Evolutionary conservation across 2,797 vertebrate genomes (phyloP).

Genomic region (Nannoperca australis): DNA sequence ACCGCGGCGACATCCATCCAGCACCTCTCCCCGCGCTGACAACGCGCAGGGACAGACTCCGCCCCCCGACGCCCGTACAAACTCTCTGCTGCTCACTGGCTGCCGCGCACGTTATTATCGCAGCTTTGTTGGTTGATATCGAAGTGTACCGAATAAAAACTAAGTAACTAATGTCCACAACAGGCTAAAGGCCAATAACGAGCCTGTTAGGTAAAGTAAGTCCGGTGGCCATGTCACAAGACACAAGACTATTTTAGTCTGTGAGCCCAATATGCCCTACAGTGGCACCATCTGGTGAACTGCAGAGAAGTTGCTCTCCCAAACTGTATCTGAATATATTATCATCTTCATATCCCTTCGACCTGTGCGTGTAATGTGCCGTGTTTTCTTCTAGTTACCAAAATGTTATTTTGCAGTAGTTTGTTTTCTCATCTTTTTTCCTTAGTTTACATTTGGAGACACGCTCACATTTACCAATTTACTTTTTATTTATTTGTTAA

Average conservation of each 20-base stretch:
- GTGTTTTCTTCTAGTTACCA: not conserved
- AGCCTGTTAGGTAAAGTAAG: constrained; percentile 11
- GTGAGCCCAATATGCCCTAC: constrained; percentile 48
- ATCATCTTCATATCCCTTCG: not conserved
- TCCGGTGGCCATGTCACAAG: constrained; percentile 5
- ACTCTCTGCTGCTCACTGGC: not conserved
- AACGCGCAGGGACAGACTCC: constrained; percentile 70
- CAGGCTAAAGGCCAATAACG: not conserved
- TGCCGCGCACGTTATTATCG: not conserved
- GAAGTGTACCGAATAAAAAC: not conserved
- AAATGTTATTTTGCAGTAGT: not conserved
- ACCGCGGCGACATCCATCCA: constrained; percentile 61
- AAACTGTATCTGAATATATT: not conserved
- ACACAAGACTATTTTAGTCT: constrained; percentile 24
- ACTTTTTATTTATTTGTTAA: not conserved
- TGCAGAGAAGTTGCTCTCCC: constrained; percentile 48
- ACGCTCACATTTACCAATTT: not conserved
- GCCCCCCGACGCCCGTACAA: constrained; percentile 54
- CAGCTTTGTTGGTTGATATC: not conserved
- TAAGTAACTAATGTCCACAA: not conserved
- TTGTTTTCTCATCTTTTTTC: not conserved
- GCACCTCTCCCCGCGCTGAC: constrained; percentile 74
- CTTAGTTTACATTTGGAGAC: not conserved
- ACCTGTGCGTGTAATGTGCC: not conserved
- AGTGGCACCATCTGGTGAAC: constrained; percentile 80